phyloP scores from a whole-genome alignment of 2,888 invertebrate genomes.

The Neoascia interrupta region DNA sequence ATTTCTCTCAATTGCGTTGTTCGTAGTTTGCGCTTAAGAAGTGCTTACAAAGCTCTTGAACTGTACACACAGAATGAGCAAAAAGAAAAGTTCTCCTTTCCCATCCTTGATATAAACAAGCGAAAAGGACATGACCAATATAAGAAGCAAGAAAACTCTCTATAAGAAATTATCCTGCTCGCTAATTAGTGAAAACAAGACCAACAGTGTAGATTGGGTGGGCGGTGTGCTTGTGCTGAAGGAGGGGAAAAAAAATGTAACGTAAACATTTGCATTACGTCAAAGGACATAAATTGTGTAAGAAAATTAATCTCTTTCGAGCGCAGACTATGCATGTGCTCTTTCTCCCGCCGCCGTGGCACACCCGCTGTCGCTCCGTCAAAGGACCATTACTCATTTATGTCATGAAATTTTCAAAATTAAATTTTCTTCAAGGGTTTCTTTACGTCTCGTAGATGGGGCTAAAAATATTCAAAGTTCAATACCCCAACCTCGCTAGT shows the following conservation, averaged over 20 bases:
- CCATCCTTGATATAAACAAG: conserved; percentile 27
- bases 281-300: conserved; percentile 59
- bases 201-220: neutral
- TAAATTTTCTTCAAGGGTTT: conserved; percentile 36
- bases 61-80: neutral
- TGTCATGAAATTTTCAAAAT: conserved; percentile 48
- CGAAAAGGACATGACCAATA: conserved; percentile 21
- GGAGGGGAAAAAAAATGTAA: neutral
- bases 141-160: conserved; percentile 29
- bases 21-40: conserved; percentile 43
- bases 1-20: conserved; percentile 60
- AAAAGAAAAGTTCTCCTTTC: conserved; percentile 48
- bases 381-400: conserved; percentile 34
- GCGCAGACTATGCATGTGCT: neutral
- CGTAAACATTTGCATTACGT: conserved; percentile 64
- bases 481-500: conserved; percentile 3
- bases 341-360: neutral
- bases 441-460: too few species aligned
- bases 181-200: conserved; percentile 65
- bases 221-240: too few species aligned
- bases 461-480: conserved; percentile 34
- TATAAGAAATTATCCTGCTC: conserved; percentile 61
- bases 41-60: conserved; percentile 20
- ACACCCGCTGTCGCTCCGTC: neutral
- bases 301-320: conserved; percentile 12